phyloP scores from a whole-genome alignment of 2,797 vertebrate species.

The Streptopelia turtur region DNA sequence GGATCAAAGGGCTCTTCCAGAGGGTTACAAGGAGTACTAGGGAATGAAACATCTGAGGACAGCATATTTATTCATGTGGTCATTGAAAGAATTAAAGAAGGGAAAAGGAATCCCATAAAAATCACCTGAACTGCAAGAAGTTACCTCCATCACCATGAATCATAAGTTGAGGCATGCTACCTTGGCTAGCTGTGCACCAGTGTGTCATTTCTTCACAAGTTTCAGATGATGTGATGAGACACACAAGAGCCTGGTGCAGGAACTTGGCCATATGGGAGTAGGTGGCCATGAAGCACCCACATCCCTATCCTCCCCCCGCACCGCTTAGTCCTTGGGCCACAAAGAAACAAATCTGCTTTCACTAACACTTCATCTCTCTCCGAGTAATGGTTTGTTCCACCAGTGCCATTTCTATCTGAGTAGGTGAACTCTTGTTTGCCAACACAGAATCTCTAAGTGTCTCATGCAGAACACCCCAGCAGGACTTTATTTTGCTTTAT shows the following conservation, averaged over 20 bases:
- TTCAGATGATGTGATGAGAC: not conserved
- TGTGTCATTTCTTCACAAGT: rapidly evolving
- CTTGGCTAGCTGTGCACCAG: not conserved
- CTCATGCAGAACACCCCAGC: not conserved
- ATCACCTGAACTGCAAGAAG: not conserved
- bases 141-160: rapidly evolving
- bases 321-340: not conserved
- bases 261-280: not conserved
- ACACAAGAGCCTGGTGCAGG: not conserved
- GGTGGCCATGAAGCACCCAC: not conserved
- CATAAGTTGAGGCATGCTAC: not conserved
- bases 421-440: not conserved
- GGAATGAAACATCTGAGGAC: not conserved
- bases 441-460: not conserved
- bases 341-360: not conserved
- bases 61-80: not conserved
- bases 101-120: not conserved
- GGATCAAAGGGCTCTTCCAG: not conserved
- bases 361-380: not conserved
- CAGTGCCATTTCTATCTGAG: not conserved
- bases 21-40: not conserved
- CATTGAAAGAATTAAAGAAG: not conserved
- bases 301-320: not conserved
- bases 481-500: not conserved
- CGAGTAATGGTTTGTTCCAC: not conserved